These are phyloP conservation scores for Urocynchramus pylzowi DNA, from an alignment of 2,113 vertebrate genomes.

Conservation along the genomic window DNA sequence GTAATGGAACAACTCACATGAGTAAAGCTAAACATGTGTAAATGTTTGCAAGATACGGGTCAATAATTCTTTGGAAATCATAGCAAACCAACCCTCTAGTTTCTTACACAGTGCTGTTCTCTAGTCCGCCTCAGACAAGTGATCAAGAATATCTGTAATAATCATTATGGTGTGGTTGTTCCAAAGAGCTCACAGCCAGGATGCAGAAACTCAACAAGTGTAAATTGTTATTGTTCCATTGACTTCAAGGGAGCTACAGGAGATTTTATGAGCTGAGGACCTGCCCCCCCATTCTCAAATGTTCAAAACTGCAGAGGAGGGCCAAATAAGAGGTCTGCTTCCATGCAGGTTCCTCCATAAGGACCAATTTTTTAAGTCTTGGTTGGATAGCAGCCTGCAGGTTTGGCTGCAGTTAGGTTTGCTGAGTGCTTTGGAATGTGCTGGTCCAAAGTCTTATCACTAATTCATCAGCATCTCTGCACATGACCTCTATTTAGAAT, in stretches of 20 bases:
- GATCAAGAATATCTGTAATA: slow-evolving; percentile 54
- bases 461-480: neutral
- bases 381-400: neutral
- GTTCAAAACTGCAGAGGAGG: neutral
- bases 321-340: slow-evolving; percentile 38
- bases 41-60: slow-evolving; percentile 52
- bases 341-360: neutral
- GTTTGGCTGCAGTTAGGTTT: neutral
- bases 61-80: slow-evolving; percentile 56
- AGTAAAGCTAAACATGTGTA: slow-evolving; percentile 49
- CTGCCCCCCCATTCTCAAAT: slow-evolving; percentile 19
- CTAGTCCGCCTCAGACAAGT: neutral
- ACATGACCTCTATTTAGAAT: neutral
- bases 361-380: slow-evolving; percentile 25
- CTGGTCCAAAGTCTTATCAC: neutral
- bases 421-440: neutral
- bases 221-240: slow-evolving; percentile 57
- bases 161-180: slow-evolving; percentile 33
- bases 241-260: slow-evolving; percentile 49
- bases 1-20: slow-evolving; percentile 40
- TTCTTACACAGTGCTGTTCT: neutral
- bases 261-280: slow-evolving; percentile 53
- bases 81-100: slow-evolving; percentile 33
- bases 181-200: slow-evolving; percentile 58
- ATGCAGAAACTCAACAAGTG: slow-evolving; percentile 46